Evolutionary conservation across 1,140 invertebrate species (phyloP).

Genomic region (Drosophila setifemur): DNA sequence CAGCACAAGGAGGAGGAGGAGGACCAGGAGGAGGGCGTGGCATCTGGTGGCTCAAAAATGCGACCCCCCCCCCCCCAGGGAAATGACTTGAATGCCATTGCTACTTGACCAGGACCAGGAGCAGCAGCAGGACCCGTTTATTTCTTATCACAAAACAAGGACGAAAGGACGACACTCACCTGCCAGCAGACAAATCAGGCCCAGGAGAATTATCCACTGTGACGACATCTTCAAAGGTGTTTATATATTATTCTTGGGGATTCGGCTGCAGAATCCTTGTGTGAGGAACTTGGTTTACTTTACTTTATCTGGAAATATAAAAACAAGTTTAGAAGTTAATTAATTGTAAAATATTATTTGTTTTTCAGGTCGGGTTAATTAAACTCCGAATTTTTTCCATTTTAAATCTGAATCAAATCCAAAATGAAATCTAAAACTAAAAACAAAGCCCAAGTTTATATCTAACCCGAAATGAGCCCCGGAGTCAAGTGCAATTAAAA

Average conservation of each 20-base stretch:
- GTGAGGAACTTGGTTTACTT: neutral
- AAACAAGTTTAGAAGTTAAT: neutral
- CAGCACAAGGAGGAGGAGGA: neutral
- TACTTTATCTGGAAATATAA: neutral
- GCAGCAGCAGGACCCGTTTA: neutral
- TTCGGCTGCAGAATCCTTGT: neutral
- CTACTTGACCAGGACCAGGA: neutral
- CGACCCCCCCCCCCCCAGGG: neutral
- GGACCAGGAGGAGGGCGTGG: neutral
- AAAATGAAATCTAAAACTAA: too few species aligned
- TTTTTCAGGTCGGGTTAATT: too few species aligned
- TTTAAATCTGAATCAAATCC: too few species aligned
- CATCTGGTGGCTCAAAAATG: constrained; percentile 6
- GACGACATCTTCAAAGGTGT: constrained; percentile 37
- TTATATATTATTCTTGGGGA: neutral
- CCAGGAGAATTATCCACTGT: constrained; percentile 39
- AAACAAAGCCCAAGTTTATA: neutral
- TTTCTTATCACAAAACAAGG: too few species aligned
- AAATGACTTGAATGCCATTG: neutral
- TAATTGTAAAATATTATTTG: neutral
- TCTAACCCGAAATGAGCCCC: neutral
- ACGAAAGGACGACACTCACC: constrained; percentile 25
- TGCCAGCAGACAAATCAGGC: constrained; percentile 33
- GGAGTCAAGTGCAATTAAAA: constrained; percentile 22
- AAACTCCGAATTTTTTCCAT: too few species aligned